Conservation (phyloP, 2,797 vertebrate genomes). For the Pipistrellus pygmaeus region DNA sequence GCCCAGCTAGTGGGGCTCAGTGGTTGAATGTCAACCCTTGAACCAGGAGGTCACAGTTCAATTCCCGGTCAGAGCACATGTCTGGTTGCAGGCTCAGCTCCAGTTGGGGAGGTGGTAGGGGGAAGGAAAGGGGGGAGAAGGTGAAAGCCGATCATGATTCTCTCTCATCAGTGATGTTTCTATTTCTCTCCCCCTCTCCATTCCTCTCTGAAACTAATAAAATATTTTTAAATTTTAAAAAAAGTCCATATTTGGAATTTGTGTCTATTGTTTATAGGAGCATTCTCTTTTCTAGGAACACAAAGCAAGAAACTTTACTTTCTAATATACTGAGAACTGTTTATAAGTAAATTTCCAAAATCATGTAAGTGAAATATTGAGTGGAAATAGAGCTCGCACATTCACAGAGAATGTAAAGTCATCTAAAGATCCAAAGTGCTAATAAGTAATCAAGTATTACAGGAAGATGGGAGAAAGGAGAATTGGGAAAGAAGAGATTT, state of each 20-base stretch:
- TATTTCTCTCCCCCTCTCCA: too few species aligned
- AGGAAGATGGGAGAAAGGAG: background rate
- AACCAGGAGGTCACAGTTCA: too few species aligned
- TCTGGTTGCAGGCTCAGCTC: too few species aligned
- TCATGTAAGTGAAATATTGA: background rate
- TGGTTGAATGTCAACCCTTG: too few species aligned
- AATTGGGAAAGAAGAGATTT: background rate
- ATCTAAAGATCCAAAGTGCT: background rate
- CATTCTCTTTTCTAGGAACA: background rate
- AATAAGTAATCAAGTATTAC: background rate
- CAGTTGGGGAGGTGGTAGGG: too few species aligned
- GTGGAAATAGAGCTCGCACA: background rate
- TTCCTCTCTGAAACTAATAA: too few species aligned
- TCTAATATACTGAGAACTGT: background rate
- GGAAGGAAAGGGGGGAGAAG: fast-evolving
- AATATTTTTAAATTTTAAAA: too few species aligned
- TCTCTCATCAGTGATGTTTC: too few species aligned
- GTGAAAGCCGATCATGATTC: too few species aligned
- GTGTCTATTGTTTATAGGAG: background rate
- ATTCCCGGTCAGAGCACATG: too few species aligned
- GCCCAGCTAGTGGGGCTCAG: too few species aligned
- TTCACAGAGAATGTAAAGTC: background rate
- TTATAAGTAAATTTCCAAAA: background rate
- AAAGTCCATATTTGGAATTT: background rate
- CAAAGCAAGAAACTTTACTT: constrained; percentile 13